Base-by-base conservation (phyloP, 2,888 invertebrate species). In the Drymonia ruficornis region DNA sequence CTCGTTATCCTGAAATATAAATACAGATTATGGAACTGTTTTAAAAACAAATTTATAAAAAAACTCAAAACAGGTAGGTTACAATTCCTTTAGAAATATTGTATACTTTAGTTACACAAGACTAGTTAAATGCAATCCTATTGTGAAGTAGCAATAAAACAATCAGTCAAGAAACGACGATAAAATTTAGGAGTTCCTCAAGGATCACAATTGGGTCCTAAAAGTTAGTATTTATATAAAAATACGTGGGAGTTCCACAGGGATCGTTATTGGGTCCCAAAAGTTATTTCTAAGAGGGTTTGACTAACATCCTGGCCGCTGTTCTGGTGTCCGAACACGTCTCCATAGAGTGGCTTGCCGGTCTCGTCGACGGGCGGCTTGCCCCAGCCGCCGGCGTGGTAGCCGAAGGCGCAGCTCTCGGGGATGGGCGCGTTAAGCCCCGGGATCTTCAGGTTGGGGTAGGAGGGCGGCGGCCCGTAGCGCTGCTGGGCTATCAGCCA, bases 381-480 rank as follows among this genome's bases (percentile, higher is more conserved):
- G 58, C 99, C 99, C 99, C 99, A 99, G 28, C 99, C 99, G 40
- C 99, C 99, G 0, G 99, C 99, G 91, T 99, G 99, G 87, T 99
- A 99, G 16, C 99, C 99, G 86, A 99, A 99, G 0, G 98, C 97
- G 80, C 99, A 99, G 1, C 96, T 96, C 59, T 99, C 99, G 0
- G 99, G 99, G 73, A 99, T 99, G 0, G 99, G 99, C 1, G 99
- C 99, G 93, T 99, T 99, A 6, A 99, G 93, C 0, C 99, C 99
- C 0, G 99, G 98, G 78, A 99, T 98, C 92, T 99, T 99, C 28
- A 99, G 93, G 92, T 99, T 99, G 0, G 99, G 99, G 92, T 99
- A 99, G 50, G 99, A 99, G 0, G 99, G 99, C 2, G 99, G 99
- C 1, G 99, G 99, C 0, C 99, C 99, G 85, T 99, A 99, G 72